Conservation (phyloP, 2,113 vertebrate species). For the Antennarius striatus region DNA sequence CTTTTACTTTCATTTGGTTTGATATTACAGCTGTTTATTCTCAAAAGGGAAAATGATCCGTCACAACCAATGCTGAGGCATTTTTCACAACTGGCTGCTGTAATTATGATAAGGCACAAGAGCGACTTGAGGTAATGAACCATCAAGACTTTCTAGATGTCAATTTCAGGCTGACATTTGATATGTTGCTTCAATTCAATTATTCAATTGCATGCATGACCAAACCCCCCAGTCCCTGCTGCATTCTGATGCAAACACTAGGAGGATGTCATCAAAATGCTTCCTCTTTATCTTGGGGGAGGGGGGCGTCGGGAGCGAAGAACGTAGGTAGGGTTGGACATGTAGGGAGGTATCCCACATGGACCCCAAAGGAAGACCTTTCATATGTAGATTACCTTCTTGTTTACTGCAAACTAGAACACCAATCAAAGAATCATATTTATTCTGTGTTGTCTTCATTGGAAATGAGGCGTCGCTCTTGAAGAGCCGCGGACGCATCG, state of each 20-base stretch:
- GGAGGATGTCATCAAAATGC: conserved; percentile 21
- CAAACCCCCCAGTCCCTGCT: conserved; percentile 26
- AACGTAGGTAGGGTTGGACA: conserved; percentile 6
- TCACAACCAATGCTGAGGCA: conserved; percentile 1
- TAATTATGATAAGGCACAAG: conserved; percentile 37
- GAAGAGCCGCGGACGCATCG: too few species aligned
- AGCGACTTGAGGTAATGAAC: conserved; percentile 30
- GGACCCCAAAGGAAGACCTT: conserved; percentile 27
- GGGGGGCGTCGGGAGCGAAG: conserved; percentile 4
- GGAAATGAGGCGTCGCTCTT: background rate
- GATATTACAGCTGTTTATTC: background rate
- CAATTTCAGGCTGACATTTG: conserved; percentile 31
- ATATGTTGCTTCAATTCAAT: conserved; percentile 46
- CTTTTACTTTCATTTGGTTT: background rate
- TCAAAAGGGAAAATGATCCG: background rate
- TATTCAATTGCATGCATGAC: conserved; percentile 15
- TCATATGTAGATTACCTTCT: conserved; percentile 62
- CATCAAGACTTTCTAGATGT: conserved; percentile 33
- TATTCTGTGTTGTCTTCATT: background rate
- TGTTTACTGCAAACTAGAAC: conserved; percentile 48
- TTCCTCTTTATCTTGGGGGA: conserved; percentile 7
- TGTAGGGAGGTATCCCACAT: conserved; percentile 34
- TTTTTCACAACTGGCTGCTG: conserved; percentile 3
- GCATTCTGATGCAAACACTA: conserved; percentile 15
- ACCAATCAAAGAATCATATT: conserved; percentile 22